Evolutionary conservation across 2,888 invertebrate species (phyloP).

Genomic region (Noctua janthina): DNA sequence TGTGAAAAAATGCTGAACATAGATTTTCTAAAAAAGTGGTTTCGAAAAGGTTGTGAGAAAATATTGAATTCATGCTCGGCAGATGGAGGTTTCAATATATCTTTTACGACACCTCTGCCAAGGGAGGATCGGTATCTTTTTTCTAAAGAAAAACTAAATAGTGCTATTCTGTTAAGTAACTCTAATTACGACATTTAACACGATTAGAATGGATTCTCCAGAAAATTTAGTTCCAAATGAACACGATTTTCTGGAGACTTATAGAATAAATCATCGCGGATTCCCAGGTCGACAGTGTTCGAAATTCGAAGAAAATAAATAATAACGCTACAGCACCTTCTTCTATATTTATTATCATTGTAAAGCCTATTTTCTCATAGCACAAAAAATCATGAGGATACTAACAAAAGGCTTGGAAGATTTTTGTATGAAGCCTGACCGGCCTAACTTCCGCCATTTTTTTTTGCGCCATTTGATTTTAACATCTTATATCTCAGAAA

Average conservation of each 20-base stretch:
- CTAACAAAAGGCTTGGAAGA: not conserved
- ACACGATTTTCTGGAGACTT: not conserved
- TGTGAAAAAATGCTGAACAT: not conserved
- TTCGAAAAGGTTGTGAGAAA: conserved; percentile 8
- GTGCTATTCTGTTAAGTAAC: not conserved
- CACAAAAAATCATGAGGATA: not conserved
- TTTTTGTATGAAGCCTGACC: too few species aligned
- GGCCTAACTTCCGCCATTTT: too few species aligned
- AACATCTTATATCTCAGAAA: too few species aligned
- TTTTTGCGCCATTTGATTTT: too few species aligned
- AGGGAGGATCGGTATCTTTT: not conserved
- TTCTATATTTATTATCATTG: not conserved
- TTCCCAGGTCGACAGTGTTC: not conserved
- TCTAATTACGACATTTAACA: not conserved
- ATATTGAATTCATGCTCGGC: conserved; percentile 25
- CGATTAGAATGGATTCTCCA: not conserved
- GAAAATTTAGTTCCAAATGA: not conserved
- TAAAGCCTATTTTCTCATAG: not conserved
- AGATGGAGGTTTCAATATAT: conserved; percentile 19
- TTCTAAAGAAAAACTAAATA: not conserved
- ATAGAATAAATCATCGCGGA: not conserved
- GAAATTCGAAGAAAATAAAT: not conserved
- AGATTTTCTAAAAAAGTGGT: not conserved
- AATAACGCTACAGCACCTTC: not conserved
- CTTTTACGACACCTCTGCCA: conserved; percentile 8